These are phyloP conservation scores for Bombus sylvicola DNA, from an alignment of 1,140 invertebrate species.

Conservation along the genomic window DNA sequence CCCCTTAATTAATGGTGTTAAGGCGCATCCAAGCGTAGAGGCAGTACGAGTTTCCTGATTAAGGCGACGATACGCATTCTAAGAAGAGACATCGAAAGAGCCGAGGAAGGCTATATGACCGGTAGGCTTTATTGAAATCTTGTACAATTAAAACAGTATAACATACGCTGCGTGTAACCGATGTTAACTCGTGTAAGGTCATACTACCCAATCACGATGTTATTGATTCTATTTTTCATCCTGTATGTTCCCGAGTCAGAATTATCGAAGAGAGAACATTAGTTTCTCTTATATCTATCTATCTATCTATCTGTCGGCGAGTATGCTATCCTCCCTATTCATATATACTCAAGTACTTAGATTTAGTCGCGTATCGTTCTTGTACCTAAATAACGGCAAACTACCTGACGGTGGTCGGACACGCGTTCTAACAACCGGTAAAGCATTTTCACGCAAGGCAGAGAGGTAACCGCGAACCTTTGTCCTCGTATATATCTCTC, in stretches of 20 bases:
- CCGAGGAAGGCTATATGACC: conserved; percentile 5
- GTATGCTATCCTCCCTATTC: neutral
- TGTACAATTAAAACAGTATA: neutral
- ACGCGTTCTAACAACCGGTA: neutral
- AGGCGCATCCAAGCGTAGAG: conserved; percentile 31
- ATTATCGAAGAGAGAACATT: too few species aligned
- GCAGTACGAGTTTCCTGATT: conserved; percentile 45
- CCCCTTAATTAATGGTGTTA: conserved; percentile 48
- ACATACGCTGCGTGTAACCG: neutral
- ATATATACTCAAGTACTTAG: neutral
- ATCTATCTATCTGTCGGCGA: too few species aligned
- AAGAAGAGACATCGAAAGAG: conserved; percentile 25
- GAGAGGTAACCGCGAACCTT: neutral
- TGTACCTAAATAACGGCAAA: neutral
- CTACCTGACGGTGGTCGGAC: too few species aligned
- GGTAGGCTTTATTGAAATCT: conserved; percentile 41
- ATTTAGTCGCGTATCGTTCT: too few species aligned
- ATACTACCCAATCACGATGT: too few species aligned
- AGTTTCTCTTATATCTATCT: too few species aligned
- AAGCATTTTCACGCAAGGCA: conserved; percentile 1
- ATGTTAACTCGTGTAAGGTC: neutral
- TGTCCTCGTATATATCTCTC: neutral
- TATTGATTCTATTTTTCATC: too few species aligned
- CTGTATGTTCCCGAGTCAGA: too few species aligned
- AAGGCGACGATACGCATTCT: conserved; percentile 44